Percentiles rank a stretch among this genome's conserved stretches.
Evolutionary conservation across 2,113 vertebrate species (phyloP).

Genomic region (Leptocoma aspasia): DNA sequence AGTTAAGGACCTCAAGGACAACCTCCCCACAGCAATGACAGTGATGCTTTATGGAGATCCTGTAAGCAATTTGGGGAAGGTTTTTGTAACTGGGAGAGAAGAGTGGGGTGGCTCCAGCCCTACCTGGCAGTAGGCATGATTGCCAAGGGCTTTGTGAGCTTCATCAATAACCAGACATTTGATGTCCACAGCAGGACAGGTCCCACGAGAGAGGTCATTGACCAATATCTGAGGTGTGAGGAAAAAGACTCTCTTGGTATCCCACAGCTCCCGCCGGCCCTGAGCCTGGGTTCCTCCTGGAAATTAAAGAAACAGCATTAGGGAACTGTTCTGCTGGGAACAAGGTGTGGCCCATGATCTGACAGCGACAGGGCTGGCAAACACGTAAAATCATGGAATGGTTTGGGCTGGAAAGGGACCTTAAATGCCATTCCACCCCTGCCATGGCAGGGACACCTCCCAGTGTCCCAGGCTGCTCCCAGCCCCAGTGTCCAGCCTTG

Average conservation of each 20-base stretch:
- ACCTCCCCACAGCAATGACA: background rate
- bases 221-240: constrained; percentile 96
- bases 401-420: background rate
- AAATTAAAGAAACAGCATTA: background rate
- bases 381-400: background rate
- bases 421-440: fast-evolving
- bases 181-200: constrained; percentile 83
- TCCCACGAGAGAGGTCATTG: constrained; percentile 89
- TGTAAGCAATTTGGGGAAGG: fast-evolving
- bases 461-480: background rate
- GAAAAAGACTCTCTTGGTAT: constrained; percentile 84
- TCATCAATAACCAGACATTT: constrained; percentile 96
- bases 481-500: background rate
- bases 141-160: constrained; percentile 94
- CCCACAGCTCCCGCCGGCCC: constrained; percentile 84
- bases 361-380: fast-evolving
- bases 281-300: constrained; percentile 85
- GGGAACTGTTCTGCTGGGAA: background rate
- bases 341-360: fast-evolving
- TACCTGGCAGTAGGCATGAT: constrained; percentile 97
- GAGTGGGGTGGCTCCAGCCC: background rate
- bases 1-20: background rate
- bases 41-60: fast-evolving
- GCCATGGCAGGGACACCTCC: background rate
- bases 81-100: fast-evolving